Evolutionary conservation across 2,797 vertebrate species (phyloP), one percentile per base, ranked within the genome.

Genomic region (Coendou prehensilis): DNA sequence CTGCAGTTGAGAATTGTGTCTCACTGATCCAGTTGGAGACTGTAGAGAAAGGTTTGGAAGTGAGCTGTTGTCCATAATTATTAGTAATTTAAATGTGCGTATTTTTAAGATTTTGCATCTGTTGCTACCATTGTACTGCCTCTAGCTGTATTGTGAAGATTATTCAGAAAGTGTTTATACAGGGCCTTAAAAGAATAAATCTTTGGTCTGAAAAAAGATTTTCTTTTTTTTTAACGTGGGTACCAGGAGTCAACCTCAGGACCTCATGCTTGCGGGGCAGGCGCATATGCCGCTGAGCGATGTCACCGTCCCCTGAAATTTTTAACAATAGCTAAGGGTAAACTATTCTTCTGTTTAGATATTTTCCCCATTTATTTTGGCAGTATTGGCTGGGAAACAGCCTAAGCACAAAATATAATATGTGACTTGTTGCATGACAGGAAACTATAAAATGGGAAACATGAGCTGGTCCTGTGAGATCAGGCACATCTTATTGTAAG

Each of bases 1-100:
- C 95, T 93, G 45, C 91, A 67, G 96, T 94, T 97, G 88, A 71
- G 97, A 95, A 94, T 97, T 92, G 37, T 79, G 96, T 71, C 93
- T 96, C 96, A 96, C 82, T 82, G 89, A 87, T 81, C 92, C 97
- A 90, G 97, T 91, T 93, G 45, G 54, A 57, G 97, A 95, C 92
- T 15, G 0, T 23, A 71, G 45, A 26, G 3, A 33, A 82, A 64
- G 33, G 9, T 87, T 79, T 33, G 33, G 78, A 87, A 84, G 23
- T 45, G 14, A 78, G 37, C n/a, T 9, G 89, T 81, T 30, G 18
- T 47, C n/a, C 8, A 1, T 75, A 41, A 52, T 88, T 78, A 33
- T 41, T 73, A 75, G 57, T 56, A 57, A 45, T 59, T 9, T 28
- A n/a, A 15, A 9, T 69, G 10, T 47, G 84, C 80, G 17, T 69